Evolutionary conservation across 2,797 vertebrate species (phyloP).

Genomic region (Trachurus trachurus): DNA sequence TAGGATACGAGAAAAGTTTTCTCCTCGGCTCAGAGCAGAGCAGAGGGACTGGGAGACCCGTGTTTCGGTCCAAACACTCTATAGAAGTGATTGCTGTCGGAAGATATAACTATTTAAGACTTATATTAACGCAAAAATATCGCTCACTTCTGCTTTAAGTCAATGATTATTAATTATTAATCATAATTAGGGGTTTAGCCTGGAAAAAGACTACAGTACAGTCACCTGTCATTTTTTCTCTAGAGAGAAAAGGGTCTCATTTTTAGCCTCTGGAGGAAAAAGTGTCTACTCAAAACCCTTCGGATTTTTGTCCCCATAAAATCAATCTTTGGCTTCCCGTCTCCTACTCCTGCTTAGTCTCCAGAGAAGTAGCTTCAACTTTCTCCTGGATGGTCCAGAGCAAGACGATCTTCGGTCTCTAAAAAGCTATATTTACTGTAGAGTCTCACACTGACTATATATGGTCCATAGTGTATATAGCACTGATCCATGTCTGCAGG

Average conservation of each 20-base stretch:
- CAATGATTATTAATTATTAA: not conserved
- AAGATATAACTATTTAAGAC: no score
- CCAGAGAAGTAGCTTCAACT: not conserved
- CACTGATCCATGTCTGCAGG: not conserved
- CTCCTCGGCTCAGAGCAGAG: no score
- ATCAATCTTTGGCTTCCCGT: not conserved
- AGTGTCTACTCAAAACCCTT: not conserved
- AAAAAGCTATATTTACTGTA: no score
- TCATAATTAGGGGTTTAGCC: not conserved
- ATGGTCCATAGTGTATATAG: not conserved
- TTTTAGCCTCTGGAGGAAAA: not conserved
- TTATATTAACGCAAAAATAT: no score
- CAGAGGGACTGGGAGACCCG: no score
- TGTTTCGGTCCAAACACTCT: no score
- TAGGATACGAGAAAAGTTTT: no score
- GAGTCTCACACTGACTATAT: not conserved
- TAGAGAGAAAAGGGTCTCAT: not conserved
- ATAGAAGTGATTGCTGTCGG: no score
- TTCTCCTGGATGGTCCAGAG: not conserved
- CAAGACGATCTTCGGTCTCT: not conserved
- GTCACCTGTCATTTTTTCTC: not conserved
- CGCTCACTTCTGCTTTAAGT: no score
- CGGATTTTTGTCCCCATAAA: not conserved
- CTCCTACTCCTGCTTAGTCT: not conserved
- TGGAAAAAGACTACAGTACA: not conserved